Percentiles rank a stretch among this genome's conserved stretches.
phyloP scores from a whole-genome alignment of 2,113 vertebrate genomes.

The Sphaerodactylus townsendi region DNA sequence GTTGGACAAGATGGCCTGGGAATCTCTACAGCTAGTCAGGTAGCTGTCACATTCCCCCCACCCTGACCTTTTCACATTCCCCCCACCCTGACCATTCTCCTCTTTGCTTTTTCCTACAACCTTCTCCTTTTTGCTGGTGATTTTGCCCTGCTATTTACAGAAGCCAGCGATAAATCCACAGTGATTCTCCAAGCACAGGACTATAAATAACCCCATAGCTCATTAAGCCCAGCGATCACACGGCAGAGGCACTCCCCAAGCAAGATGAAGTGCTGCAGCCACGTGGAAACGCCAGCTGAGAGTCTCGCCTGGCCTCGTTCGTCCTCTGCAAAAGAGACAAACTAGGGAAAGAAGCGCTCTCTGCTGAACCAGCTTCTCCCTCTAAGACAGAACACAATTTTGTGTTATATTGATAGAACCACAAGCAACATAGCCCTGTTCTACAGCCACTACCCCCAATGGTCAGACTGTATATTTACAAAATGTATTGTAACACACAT shows the following conservation, averaged over 20 bases:
- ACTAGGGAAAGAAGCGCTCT: not conserved
- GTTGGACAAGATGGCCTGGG: not conserved
- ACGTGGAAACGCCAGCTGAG: slow-evolving; percentile 42
- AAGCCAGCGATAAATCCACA: slow-evolving; percentile 73
- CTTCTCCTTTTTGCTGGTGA: slow-evolving; percentile 55
- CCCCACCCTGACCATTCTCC: not conserved
- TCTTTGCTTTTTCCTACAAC: not conserved
- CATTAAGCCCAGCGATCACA: slow-evolving; percentile 73
- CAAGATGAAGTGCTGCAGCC: slow-evolving; percentile 69
- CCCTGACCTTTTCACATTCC: not conserved
- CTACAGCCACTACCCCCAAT: not conserved
- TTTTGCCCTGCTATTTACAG: slow-evolving; percentile 71
- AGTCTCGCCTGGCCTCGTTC: not conserved
- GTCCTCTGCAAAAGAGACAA: not conserved
- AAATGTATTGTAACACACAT: too few species aligned
- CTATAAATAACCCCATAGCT: slow-evolving; percentile 75
- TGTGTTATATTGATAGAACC: not conserved
- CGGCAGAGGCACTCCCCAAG: slow-evolving; percentile 56
- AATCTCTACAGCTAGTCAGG: too few species aligned
- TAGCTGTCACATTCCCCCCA: too few species aligned
- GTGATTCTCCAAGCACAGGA: slow-evolving; percentile 69
- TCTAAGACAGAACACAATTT: not conserved
- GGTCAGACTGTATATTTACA: not conserved
- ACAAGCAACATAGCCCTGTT: too few species aligned
- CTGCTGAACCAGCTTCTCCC: not conserved